Conservation (phyloP, 2,113 vertebrate genomes). For the Dipodomys spectabilis region DNA sequence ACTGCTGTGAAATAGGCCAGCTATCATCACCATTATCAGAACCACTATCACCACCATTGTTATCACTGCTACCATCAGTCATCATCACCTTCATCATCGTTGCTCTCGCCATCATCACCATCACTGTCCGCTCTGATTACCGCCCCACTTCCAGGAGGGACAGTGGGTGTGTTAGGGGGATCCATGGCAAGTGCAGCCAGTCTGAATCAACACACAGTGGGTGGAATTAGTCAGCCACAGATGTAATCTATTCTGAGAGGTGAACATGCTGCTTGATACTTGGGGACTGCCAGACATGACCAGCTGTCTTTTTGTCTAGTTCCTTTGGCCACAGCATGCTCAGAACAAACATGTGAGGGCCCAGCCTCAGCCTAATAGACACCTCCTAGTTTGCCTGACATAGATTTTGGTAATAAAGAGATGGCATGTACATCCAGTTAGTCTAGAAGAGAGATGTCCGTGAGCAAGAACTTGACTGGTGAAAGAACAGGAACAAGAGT, state of each 20-base stretch:
- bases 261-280: slow-evolving; percentile 1
- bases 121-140: background rate
- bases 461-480: background rate
- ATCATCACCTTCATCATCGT: background rate
- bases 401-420: background rate
- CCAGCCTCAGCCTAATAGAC: background rate
- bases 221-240: slow-evolving; percentile 57
- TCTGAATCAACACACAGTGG: slow-evolving; percentile 27
- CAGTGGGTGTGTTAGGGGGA: slow-evolving; percentile 5
- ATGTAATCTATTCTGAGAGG: slow-evolving; percentile 13
- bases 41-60: too few relatives aligned
- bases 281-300: background rate
- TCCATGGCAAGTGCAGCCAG: background rate
- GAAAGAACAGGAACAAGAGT: background rate
- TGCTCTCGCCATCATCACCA: background rate
- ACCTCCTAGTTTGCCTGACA: background rate
- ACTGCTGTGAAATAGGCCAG: background rate
- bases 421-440: background rate
- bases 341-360: background rate
- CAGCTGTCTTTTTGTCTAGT: background rate
- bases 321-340: background rate
- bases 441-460: background rate
- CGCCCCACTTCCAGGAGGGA: background rate
- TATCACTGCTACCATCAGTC: background rate
- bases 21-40: too few relatives aligned